These are phyloP conservation scores for Naja naja DNA, from an alignment of 2,113 vertebrate species.

Conservation along the genomic window DNA sequence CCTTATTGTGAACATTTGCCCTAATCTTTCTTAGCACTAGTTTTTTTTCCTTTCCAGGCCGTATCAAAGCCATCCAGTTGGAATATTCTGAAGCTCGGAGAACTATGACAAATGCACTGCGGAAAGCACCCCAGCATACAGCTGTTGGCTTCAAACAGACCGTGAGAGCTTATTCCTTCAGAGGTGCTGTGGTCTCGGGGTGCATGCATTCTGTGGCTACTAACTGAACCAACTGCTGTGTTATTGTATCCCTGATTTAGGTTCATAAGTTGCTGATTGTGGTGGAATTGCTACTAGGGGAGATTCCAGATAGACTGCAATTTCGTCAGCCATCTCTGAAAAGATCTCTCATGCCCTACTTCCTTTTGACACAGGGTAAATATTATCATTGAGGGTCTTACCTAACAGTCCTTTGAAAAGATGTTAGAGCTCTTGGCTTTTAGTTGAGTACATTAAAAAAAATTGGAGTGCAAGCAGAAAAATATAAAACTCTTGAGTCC, in stretches of 20 bases:
- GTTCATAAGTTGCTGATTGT: slow-evolving; percentile 97
- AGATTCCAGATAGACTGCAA: slow-evolving; percentile 96
- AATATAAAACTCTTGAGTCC: background rate
- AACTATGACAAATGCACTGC: slow-evolving; percentile 93
- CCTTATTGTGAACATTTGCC: background rate
- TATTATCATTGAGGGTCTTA: rapidly evolving
- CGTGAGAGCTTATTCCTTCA: slow-evolving; percentile 48
- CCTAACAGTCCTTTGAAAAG: background rate
- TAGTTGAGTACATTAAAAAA: background rate
- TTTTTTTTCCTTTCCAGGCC: slow-evolving; percentile 71
- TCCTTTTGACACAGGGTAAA: slow-evolving; percentile 94
- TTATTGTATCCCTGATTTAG: slow-evolving; percentile 56
- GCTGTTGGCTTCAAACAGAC: slow-evolving; percentile 98
- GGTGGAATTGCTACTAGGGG: slow-evolving; percentile 91
- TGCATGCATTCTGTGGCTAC: background rate
- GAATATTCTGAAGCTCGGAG: slow-evolving; percentile 93
- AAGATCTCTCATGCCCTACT: slow-evolving; percentile 96
- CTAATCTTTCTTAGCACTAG: rapidly evolving
- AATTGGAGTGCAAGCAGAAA: background rate
- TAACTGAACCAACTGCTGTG: rapidly evolving
- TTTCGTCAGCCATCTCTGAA: slow-evolving; percentile 96
- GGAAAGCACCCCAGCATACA: slow-evolving; percentile 95
- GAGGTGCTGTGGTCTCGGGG: background rate
- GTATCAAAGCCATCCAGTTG: slow-evolving; percentile 97
- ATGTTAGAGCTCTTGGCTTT: background rate